Evolutionary conservation across 2,888 invertebrate genomes (phyloP).

Genomic region (Agrotis ipsilon): DNA sequence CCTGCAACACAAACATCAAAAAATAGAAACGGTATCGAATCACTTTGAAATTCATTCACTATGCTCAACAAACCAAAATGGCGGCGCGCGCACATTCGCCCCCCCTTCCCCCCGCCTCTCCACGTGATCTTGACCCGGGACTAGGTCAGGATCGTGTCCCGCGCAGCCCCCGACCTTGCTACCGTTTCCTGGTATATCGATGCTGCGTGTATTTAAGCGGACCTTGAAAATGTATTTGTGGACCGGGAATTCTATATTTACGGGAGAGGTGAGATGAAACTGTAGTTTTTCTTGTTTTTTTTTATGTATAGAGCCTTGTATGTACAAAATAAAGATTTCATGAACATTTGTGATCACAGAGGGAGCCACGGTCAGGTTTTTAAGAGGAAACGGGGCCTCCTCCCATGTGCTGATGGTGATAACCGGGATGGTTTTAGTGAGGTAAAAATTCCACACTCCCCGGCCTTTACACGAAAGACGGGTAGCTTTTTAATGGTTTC

Average conservation of each 20-base stretch:
- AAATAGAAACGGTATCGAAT: slow-evolving; percentile 32
- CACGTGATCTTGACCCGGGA: slow-evolving; percentile 83
- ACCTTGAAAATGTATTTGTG: slow-evolving; percentile 56
- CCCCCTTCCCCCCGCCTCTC: slow-evolving; percentile 44
- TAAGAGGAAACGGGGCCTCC: too few species aligned
- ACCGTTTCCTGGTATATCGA: slow-evolving; percentile 54
- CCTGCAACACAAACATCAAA: neutral
- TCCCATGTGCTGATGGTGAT: too few species aligned
- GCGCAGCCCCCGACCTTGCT: slow-evolving; percentile 80
- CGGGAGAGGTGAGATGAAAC: neutral
- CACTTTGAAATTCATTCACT: slow-evolving; percentile 68
- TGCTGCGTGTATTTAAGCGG: slow-evolving; percentile 43
- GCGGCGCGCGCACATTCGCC: slow-evolving; percentile 63
- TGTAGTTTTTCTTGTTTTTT: too few species aligned
- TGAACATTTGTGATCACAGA: neutral
- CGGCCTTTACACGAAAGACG: too few species aligned
- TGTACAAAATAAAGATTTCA: too few species aligned
- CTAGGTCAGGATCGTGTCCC: slow-evolving; percentile 82
- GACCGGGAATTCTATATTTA: slow-evolving; percentile 44
- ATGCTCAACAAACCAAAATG: slow-evolving; percentile 14
- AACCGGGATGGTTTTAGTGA: too few species aligned
- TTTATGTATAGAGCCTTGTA: too few species aligned
- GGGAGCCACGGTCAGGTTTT: too few species aligned
- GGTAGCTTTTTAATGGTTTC: too few species aligned
- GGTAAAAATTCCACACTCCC: too few species aligned